Base-by-base conservation (phyloP, 2,888 invertebrate genomes). In the Pachydiplax longipennis region DNA sequence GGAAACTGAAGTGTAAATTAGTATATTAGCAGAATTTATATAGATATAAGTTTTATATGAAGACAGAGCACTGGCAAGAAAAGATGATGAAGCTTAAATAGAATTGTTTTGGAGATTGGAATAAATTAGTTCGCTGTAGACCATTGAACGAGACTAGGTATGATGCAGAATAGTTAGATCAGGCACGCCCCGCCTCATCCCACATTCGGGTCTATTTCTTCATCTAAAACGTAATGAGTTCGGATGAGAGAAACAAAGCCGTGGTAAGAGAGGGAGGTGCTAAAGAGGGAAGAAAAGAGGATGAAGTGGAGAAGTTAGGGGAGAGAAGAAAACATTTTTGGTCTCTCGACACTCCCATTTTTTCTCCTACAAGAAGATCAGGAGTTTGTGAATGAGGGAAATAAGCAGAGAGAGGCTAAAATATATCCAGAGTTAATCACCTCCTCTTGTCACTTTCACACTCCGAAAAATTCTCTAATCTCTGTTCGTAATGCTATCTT, bases 391-490 rank as follows among this genome's bases (percentile, higher is more conserved):
- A 53, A 53, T 53, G 31, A 25, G 73, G 31, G 73, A 25, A 73
- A 31, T 31, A 73, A 10, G 73, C 53, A 31, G 73, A 73, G 73
- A 73, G 37, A 61, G n/a, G 61, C n/a, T 31, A n/a, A 87, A 87
- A 87, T 61, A 87, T 22, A 22, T 22, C 35, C 65, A 2, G 65
- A 87, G 87, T 87, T 87, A 87, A 87, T 87, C 87, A 87, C 87
- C 35, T 12, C 35, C 35, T 61, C 87, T 87, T 87, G 87, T 87
- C 87, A 87, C 87, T 87, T 87, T 87, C 87, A 87, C 87, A 87
- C 61, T 87, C 35, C 61, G 58, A 87, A 87, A 87, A 87, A 87
- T 87, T 37, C 61, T 37, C 61, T 87, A 65, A 87, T 87, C 87
- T 87, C 87, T 87, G 87, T 61, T 87, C 87, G 37, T 87, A 87